Conservation (phyloP, 1,140 invertebrate genomes). For the Drosophila bifasciata region DNA sequence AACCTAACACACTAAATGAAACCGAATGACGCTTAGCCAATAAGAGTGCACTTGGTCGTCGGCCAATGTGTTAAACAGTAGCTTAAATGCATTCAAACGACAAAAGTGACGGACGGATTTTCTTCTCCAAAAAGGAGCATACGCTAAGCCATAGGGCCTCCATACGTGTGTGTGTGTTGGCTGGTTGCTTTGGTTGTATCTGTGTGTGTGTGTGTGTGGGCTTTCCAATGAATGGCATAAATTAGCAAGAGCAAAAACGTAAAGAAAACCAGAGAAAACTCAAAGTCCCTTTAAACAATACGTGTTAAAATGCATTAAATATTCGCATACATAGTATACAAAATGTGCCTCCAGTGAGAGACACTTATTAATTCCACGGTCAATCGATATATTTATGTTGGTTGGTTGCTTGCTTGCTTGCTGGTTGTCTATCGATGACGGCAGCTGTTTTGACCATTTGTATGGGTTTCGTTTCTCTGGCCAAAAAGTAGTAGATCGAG, state of each 20-base stretch:
- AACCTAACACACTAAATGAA: conserved; percentile 21
- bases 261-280: conserved; percentile 40
- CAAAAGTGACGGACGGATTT: conserved; percentile 30
- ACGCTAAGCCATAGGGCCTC: conserved; percentile 42
- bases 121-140: conserved; percentile 62
- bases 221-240: conserved; percentile 62
- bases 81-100: conserved; percentile 10
- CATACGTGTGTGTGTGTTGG: conserved; percentile 23
- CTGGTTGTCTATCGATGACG: conserved; percentile 58
- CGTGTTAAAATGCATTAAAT: conserved; percentile 29
- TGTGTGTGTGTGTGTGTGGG: conserved; percentile 53
- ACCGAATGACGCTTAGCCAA: too few relatives aligned
- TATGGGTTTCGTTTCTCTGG: conserved; percentile 13
- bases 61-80: neutral
- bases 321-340: conserved; percentile 25
- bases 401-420: too few relatives aligned
- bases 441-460: conserved; percentile 71
- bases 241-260: conserved; percentile 49
- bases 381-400: conserved; percentile 42
- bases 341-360: conserved; percentile 18
- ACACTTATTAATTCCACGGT: conserved; percentile 19
- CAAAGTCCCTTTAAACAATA: conserved; percentile 23
- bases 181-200: conserved; percentile 9
- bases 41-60: too few relatives aligned
- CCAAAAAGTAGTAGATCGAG: too few relatives aligned